These are phyloP conservation scores for Drosophila kokeensis DNA, from an alignment of 2,888 invertebrate species.

Conservation along the genomic window DNA sequence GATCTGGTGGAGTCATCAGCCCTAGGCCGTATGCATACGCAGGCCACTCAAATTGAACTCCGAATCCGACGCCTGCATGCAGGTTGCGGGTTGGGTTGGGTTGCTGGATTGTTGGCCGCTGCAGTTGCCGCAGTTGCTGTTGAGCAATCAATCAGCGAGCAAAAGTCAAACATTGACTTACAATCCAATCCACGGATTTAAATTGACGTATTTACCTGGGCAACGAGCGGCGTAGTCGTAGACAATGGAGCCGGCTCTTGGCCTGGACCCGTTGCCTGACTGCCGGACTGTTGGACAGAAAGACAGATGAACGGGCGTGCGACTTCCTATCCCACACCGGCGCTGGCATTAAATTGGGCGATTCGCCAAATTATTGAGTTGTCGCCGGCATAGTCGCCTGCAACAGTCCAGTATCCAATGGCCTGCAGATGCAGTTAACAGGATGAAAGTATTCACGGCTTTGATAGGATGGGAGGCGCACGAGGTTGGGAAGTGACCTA, in stretches of 20 bases:
- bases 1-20: conserved; percentile 71
- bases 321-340: conserved; percentile 47
- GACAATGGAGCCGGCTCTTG: conserved; percentile 50
- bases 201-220: conserved; percentile 83
- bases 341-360: conserved; percentile 76
- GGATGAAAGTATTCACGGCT: conserved; percentile 23
- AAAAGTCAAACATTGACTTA: conserved; percentile 84
- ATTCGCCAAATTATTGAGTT: conserved; percentile 79
- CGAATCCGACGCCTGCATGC: conserved; percentile 39
- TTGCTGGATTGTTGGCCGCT: conserved; percentile 42
- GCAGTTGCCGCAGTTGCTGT: conserved; percentile 61
- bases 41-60: conserved; percentile 64
- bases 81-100: conserved; percentile 18
- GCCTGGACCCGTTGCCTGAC: conserved; percentile 20
- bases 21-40: conserved; percentile 73
- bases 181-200: conserved; percentile 84
- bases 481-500: neutral
- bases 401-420: conserved; percentile 43
- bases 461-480: neutral
- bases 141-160: conserved; percentile 84
- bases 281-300: neutral
- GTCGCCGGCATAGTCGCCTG: conserved; percentile 49
- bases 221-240: conserved; percentile 50
- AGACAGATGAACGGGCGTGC: conserved; percentile 1
- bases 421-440: conserved; percentile 52